Percentiles rank a stretch among this genome's conserved stretches.
These are phyloP conservation scores for Prunella strophiata DNA, from an alignment of 2,797 vertebrate species.

Conservation along the genomic window DNA sequence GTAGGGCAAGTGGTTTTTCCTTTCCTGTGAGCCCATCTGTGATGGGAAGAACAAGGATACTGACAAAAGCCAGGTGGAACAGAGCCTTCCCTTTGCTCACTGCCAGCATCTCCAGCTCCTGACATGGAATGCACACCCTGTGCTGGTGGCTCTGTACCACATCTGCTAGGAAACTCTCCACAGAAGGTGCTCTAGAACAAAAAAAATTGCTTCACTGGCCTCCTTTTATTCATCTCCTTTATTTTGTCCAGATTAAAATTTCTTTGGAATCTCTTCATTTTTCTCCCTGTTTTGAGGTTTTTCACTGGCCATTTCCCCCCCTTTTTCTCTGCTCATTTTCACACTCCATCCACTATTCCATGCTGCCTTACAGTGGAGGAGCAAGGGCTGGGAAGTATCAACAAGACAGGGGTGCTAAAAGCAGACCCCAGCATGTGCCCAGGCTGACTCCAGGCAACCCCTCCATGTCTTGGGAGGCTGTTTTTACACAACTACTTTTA, in stretches of 20 bases:
- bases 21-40: not conserved
- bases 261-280: not conserved
- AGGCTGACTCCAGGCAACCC: not conserved
- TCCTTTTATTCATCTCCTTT: not conserved
- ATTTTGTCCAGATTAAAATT: not conserved
- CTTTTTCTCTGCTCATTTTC: not conserved
- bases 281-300: not conserved
- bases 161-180: not conserved
- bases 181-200: not conserved
- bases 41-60: not conserved
- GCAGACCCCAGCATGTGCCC: not conserved
- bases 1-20: not conserved
- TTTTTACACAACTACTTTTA: not conserved
- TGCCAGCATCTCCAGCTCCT: not conserved
- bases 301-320: not conserved
- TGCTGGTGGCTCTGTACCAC: not conserved
- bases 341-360: not conserved
- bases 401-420: not conserved
- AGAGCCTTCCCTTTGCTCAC: not conserved
- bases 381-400: not conserved
- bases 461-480: not conserved
- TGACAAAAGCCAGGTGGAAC: not conserved
- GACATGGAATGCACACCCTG: not conserved
- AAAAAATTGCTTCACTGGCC: not conserved
- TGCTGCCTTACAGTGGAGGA: not conserved